Evolutionary conservation across 53 echinoderm and acorn worm species (phyloP).

Genomic region (Holothuria scabra): DNA sequence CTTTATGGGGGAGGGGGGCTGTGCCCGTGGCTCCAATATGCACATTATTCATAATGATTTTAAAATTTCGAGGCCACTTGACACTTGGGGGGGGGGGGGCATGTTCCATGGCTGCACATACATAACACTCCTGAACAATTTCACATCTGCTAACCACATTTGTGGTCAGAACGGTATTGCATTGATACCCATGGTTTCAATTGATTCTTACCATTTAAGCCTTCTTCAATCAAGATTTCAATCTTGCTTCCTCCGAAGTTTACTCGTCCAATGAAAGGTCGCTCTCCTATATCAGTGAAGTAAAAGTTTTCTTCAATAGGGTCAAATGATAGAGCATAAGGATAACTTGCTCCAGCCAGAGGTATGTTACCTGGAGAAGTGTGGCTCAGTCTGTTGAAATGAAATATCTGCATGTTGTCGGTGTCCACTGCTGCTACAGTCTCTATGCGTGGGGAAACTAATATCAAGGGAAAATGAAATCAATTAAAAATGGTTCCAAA

Average conservation of each 20-base stretch:
- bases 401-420: not conserved
- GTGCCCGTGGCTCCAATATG: too few species aligned
- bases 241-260: not conserved
- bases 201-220: not conserved
- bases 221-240: not conserved
- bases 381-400: not conserved
- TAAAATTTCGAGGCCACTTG: too few species aligned
- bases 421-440: not conserved
- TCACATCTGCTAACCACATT: too few species aligned
- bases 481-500: not conserved
- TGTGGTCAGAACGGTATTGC: too few species aligned
- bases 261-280: not conserved
- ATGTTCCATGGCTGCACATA: too few species aligned
- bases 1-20: too few species aligned
- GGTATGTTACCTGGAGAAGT: not conserved
- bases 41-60: too few species aligned
- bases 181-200: too few species aligned
- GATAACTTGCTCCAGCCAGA: not conserved
- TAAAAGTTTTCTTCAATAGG: not conserved
- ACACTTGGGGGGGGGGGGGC: too few species aligned
- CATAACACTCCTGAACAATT: too few species aligned
- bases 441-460: constrained; percentile 7
- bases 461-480: not conserved
- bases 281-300: not conserved
- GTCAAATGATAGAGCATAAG: constrained; percentile 1